A percentile compares a stretch with the other conserved stretches of the same genome.
Evolutionary conservation across 2,888 invertebrate species (phyloP).

Genomic region (Trisateles emortualis): DNA sequence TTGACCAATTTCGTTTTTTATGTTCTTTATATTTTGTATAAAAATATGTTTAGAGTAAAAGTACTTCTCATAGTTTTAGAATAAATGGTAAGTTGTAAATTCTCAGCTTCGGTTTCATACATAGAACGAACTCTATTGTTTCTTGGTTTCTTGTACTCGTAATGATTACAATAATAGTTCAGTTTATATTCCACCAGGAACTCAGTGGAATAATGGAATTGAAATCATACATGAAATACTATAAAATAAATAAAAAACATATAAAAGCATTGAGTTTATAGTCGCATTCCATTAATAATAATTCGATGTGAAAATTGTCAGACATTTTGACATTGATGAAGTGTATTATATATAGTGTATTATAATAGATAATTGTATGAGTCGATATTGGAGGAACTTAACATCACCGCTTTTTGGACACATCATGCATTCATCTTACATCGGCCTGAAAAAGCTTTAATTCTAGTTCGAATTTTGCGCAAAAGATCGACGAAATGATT

Average conservation of each 20-base stretch:
- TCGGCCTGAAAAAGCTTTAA: no score
- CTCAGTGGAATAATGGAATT: slow-evolving; percentile 7
- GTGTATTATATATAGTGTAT: no score
- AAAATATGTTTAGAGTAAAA: neutral
- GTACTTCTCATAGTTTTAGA: neutral
- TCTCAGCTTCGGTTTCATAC: neutral
- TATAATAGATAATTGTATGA: no score
- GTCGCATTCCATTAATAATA: neutral
- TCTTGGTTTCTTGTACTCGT: slow-evolving; percentile 4
- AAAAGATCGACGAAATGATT: no score
- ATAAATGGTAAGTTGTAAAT: slow-evolving; percentile 2
- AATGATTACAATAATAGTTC: slow-evolving; percentile 15
- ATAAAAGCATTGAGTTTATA: neutral
- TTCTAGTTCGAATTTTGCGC: no score
- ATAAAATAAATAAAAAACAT: slow-evolving; percentile 8
- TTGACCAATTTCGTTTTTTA: slow-evolving; percentile 30
- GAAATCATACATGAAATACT: slow-evolving; percentile 15
- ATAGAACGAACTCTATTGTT: slow-evolving; percentile 8
- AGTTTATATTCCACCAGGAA: slow-evolving; percentile 14
- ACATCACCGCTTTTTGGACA: no score
- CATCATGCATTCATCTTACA: no score
- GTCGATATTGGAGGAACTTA: no score
- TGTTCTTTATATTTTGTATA: neutral
- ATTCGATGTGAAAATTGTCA: neutral
- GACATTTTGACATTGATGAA: neutral